Evolutionary conservation across 2,797 vertebrate species (phyloP), one percentile per base, ranked within the genome.

Genomic region (Notolepis coatsorum): DNA sequence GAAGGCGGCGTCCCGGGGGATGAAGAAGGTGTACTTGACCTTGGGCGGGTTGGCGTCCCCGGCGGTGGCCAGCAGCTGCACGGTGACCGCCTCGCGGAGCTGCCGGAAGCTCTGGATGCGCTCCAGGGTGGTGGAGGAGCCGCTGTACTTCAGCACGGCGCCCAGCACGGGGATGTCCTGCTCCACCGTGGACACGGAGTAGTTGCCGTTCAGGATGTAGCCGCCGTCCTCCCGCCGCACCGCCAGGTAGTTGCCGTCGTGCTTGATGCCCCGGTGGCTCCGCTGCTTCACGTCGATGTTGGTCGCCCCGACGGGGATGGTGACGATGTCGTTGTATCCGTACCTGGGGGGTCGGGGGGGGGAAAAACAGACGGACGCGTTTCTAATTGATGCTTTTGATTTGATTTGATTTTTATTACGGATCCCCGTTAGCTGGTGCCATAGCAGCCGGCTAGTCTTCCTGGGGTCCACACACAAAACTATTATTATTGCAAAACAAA

Each of bases 201-300:
- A 94, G 89, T 98, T 96, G 1, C 97, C 97, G 0, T 99, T 99
- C 49, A 99, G 93, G 73, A 99, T 93, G 86, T 97, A 98, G 27
- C 59, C 84, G 24, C 95, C 96, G 0, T 87, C 90, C 0, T 93
- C 87, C 6, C 90, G 89, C 79, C 92, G 95, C 60, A 99, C 64
- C 0, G 97, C 96, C 82, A 99, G 85, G 85, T 99, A 99, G 72
- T 95, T 97, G 1, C 96, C 95, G 0, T 99, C 97, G 0, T 98
- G 95, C 27, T 92, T 93, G 39, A 96, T 76, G 5, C 96, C 95
- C 0, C 90, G 88, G 79, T 95, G 92, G 80, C 97, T 98, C 54
- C 96, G 94, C 69, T 99, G 97, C 13, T 99, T 99, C 72, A 99
- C 79, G 50, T 99, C 97, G 4, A 99, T 96, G 78, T 98, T 97